These are phyloP conservation scores for Periophthalmus modestus DNA, from an alignment of 2,113 vertebrate species.

Conservation along the genomic window DNA sequence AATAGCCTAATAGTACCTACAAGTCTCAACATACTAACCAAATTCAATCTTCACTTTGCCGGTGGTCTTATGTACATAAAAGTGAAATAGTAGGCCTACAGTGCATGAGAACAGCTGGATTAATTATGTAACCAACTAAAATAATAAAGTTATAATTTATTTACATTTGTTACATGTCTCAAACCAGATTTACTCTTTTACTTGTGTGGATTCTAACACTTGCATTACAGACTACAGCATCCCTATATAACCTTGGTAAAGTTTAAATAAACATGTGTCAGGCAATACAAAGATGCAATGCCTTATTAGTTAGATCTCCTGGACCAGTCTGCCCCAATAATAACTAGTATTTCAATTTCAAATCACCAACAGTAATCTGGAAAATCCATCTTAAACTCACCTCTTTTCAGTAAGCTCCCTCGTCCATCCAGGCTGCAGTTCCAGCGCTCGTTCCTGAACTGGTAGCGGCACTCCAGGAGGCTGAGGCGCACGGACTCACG, in stretches of 20 bases:
- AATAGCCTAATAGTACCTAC: no score
- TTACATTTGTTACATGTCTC: no score
- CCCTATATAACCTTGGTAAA: not conserved
- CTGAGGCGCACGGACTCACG: slow-evolving; percentile 90
- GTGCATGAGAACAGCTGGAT: no score
- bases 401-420: slow-evolving; percentile 91
- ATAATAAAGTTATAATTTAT: no score
- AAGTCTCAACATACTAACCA: no score
- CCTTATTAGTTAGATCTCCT: not conserved
- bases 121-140: no score
- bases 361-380: not conserved
- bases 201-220: no score
- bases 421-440: slow-evolving; percentile 96
- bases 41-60: no score
- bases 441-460: slow-evolving; percentile 96
- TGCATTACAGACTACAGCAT: no score
- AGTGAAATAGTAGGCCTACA: no score
- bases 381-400: slow-evolving; percentile 60
- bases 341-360: not conserved
- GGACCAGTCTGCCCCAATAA: not conserved
- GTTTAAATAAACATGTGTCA: not conserved
- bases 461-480: slow-evolving; percentile 91
- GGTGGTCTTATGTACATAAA: no score
- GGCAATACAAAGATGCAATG: not conserved
- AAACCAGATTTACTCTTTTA: no score